phyloP scores from a whole-genome alignment of 2,888 invertebrate genomes.

The Mechanitis messenoides region DNA sequence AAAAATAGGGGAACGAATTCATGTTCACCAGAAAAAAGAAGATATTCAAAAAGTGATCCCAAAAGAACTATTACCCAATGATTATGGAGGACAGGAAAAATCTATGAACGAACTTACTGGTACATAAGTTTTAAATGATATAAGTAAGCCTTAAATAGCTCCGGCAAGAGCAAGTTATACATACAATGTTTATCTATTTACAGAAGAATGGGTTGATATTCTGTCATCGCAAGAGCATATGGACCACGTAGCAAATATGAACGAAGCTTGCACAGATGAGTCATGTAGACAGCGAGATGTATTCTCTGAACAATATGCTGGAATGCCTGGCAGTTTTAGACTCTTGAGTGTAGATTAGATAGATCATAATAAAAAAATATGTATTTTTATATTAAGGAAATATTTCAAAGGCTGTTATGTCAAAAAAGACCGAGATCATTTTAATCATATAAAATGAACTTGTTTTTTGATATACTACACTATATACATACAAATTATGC shows the following conservation, averaged over 20 bases:
- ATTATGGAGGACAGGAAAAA: slow-evolving; percentile 36
- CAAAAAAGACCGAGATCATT: neutral
- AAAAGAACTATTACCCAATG: slow-evolving; percentile 35
- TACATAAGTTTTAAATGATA: slow-evolving; percentile 10
- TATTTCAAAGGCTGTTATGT: neutral
- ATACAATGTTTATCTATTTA: slow-evolving; percentile 14
- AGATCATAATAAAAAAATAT: neutral
- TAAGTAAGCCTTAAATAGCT: no score
- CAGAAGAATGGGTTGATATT: slow-evolving; percentile 33
- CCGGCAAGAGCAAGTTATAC: neutral
- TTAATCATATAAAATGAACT: no score
- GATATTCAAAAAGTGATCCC: slow-evolving; percentile 34
- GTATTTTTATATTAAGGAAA: neutral
- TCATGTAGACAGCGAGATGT: slow-evolving; percentile 32
- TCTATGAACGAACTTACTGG: slow-evolving; percentile 25
- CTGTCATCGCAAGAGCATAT: slow-evolving; percentile 33
- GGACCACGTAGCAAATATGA: slow-evolving; percentile 37
- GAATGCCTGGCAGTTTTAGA: slow-evolving; percentile 29
- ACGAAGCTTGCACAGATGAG: slow-evolving; percentile 40
- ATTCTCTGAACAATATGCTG: slow-evolving; percentile 44
- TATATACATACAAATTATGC: no score
- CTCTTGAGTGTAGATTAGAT: slow-evolving; percentile 25
- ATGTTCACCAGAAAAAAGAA: slow-evolving; percentile 37
- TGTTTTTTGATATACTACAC: no score
- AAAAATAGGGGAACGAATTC: slow-evolving; percentile 41